Evolutionary conservation across 2,113 vertebrate genomes (phyloP).

Genomic region (Corydoras sp.): DNA sequence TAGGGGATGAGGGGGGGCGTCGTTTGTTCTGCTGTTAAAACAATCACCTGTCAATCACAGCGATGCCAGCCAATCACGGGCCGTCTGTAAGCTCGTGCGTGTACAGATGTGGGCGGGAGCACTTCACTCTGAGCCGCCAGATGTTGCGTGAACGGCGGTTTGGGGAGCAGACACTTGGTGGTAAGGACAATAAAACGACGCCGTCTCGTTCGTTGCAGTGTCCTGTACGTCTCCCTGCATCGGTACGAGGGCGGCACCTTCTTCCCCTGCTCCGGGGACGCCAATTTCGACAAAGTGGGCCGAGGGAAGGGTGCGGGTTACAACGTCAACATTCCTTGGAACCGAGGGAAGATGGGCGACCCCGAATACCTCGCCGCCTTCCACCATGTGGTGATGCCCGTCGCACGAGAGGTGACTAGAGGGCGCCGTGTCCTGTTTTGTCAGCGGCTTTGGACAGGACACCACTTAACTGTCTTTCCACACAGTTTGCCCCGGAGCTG

Average conservation of each 20-base stretch:
- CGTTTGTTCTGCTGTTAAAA: too few relatives aligned
- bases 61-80: too few relatives aligned
- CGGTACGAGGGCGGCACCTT: conserved; percentile 79
- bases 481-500: conserved; percentile 79
- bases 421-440: too few relatives aligned
- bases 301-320: conserved; percentile 66
- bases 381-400: conserved; percentile 76
- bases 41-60: too few relatives aligned
- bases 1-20: conserved; percentile 35
- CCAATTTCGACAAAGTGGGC: conserved; percentile 64
- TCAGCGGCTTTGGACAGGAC: too few relatives aligned
- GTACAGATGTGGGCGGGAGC: too few relatives aligned
- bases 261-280: conserved; percentile 77
- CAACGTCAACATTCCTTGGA: conserved; percentile 85
- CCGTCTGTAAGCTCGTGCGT: too few relatives aligned
- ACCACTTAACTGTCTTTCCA: too few relatives aligned
- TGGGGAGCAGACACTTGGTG: too few relatives aligned
- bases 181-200: too few relatives aligned
- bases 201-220: conserved; percentile 41
- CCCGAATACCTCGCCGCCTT: conserved; percentile 79
- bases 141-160: too few relatives aligned
- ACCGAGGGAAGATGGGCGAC: conserved; percentile 72
- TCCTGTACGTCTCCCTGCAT: conserved; percentile 83
- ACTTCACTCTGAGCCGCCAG: too few relatives aligned
- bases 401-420: conserved; percentile 72